Base-by-base conservation (phyloP, 2,797 vertebrate species). In the Yasuhikotakia modesta region DNA sequence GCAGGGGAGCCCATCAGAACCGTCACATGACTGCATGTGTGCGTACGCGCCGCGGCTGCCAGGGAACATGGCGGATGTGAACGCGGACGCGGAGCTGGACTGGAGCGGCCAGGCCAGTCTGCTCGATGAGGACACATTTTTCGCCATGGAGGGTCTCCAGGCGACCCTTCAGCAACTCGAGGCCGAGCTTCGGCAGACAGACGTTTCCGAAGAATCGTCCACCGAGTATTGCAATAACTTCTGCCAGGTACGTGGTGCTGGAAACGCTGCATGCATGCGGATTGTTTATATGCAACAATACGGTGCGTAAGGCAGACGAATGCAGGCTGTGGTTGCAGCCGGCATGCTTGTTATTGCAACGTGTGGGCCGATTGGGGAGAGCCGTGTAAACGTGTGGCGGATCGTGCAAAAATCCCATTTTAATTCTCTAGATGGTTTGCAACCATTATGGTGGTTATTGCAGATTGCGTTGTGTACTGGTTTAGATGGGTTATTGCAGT, bases 31-130 rank as follows among this genome's bases (percentile, higher is more conserved):
- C 72, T 81, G 85, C 76, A 77, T 85, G 88, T 88, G 88, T 97
- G 96, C 96, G 96, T 98, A 99, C 97, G 97, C 96, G 97, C 96
- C 86, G 94, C 91, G 92, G 93, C 92, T 94, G 91, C 92, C 94
- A 93, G 94, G 79, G 96, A 96, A 96, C 96, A 98, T 98, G 97
- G 97, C 97, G 97, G 97, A 97, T 92, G 94, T 89, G 90, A 92
- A 91, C 89, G 93, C 94, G 89, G 95, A 95, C 86, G 90, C 91
- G 24, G 91, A 90, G 88, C 87, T 85, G 85, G 91, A 92, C 81
- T 91, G 88, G 89, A 89, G 83, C 85, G 88, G 87, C 76, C 88
- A 89, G 89, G 90, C 87, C 87, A 82, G 89, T 79, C 88, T 92
- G 75, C 85, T 86, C 65, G 90, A 88, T n/a, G 91, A 91, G 66